Evolutionary conservation across 2,888 invertebrate genomes (phyloP), one percentile per base, ranked within the genome.

Genomic region (Thereva nobilitata): DNA sequence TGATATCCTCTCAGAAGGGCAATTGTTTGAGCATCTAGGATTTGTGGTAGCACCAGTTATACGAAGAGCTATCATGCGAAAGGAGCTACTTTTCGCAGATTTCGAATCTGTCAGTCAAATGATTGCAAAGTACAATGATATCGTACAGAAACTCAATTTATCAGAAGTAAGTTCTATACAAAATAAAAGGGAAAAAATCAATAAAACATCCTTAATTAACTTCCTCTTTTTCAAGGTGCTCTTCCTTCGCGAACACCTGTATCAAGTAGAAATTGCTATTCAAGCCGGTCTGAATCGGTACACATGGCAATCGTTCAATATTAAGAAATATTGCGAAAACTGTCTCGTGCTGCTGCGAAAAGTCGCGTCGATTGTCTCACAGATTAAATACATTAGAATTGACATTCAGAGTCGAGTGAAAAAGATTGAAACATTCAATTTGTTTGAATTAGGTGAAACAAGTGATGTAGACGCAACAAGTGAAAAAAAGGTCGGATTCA

Each of bases 221-320:
- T 37, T 12, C 10, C 3, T 41, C 34, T 0, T 41, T 10, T 10
- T 10, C 10, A 40, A 86, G 85, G 84, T 89, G 0, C 83, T 87
- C 68, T 85, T 93, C 64, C 80, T 92, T 76, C 87, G 88, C 72
- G 84, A 84, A 9, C 87, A 87, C 71, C 82, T 93, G 0, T 82
- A 86, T 72, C 86, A 89, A 69, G 87, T 90, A 70, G 93, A 93
- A 77, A 84, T 88, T 44, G 84, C 87, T 59, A 88, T 93, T 56
- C 86, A 92, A 74, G 92, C 93, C 3, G 95, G 95, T 0, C 82
- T 92, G 0, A 89, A 88, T 3, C 85, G 94, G 38, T 87, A 93
- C 66, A 91, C 90, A 52, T 96, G 96, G 95, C 89, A 89, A 70
- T 92, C 93, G 0, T 83, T 95, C 9, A 90, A 91, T 37, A 92